Conservation (phyloP, 2,888 invertebrate species). For the Cataglyphis cursor region DNA sequence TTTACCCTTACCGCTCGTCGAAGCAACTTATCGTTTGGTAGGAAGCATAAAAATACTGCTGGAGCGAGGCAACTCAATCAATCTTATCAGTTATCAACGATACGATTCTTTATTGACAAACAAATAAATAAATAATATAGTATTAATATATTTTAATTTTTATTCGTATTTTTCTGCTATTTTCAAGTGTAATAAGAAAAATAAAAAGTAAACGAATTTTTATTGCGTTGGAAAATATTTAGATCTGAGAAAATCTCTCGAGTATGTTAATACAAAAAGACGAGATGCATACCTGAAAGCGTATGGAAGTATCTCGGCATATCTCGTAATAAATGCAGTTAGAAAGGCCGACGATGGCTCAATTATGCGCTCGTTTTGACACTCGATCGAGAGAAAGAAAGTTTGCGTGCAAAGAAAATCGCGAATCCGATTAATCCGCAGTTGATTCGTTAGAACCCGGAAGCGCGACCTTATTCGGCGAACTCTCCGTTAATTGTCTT, state of each 20-base stretch:
- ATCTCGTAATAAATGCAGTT: conserved; percentile 73
- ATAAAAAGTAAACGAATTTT: not conserved
- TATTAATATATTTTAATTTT: conserved; percentile 6
- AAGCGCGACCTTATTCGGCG: conserved; percentile 79
- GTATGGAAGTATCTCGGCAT: conserved; percentile 60
- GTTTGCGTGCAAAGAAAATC: conserved; percentile 35
- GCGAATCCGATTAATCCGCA: conserved; percentile 81
- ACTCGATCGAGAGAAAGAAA: conserved; percentile 66
- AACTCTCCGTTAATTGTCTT: conserved; percentile 80
- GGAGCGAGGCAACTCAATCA: not conserved
- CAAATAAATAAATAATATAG: not conserved
- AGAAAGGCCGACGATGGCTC: conserved; percentile 78
- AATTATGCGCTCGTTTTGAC: conserved; percentile 75
- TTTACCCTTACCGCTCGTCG: not conserved
- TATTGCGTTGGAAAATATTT: not conserved
- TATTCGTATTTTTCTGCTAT: not conserved
- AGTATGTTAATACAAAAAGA: not conserved
- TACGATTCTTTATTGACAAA: not conserved
- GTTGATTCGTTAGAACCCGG: conserved; percentile 82
- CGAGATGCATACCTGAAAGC: not conserved
- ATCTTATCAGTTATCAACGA: not conserved
- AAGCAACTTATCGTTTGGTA: not conserved
- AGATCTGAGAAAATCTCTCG: not conserved
- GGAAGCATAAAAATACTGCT: conserved; percentile 19
- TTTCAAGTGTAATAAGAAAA: not conserved